Evolutionary conservation across 2,113 vertebrate genomes (phyloP).

Genomic region (Brachypteracias leptosomus): DNA sequence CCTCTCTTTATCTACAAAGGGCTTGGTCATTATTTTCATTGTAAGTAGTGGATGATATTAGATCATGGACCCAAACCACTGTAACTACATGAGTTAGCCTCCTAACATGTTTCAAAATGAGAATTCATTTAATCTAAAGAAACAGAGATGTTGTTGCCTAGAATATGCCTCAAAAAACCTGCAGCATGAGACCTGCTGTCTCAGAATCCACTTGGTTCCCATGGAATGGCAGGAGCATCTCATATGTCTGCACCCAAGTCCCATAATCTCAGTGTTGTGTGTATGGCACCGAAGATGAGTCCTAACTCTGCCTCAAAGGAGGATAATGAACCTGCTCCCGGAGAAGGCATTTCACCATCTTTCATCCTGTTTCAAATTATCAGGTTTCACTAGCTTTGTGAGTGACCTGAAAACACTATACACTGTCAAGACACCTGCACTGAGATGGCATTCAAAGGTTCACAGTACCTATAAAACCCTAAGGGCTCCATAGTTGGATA

Average conservation of each 20-base stretch:
- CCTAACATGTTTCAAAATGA: neutral
- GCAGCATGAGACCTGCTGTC: neutral
- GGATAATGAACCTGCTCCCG: no score
- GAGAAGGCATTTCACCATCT: neutral
- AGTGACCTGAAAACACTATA: neutral
- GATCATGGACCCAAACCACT: neutral
- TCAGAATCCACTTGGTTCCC: neutral
- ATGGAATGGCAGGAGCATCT: neutral
- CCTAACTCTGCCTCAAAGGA: neutral
- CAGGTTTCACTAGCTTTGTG: neutral
- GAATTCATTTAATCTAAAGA: neutral
- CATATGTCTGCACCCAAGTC: neutral
- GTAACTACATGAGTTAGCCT: neutral
- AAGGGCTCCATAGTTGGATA: accelerated
- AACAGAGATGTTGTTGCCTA: neutral
- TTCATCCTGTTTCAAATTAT: neutral
- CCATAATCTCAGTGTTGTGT: neutral
- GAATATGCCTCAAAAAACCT: neutral
- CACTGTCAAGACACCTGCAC: neutral
- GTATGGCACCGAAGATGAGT: neutral
- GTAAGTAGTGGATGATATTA: neutral
- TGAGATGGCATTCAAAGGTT: neutral
- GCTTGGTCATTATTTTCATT: neutral
- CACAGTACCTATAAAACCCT: neutral
- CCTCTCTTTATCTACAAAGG: neutral